Evolutionary conservation across 2,888 invertebrate genomes (phyloP).

Genomic region (Pteria penguin): DNA sequence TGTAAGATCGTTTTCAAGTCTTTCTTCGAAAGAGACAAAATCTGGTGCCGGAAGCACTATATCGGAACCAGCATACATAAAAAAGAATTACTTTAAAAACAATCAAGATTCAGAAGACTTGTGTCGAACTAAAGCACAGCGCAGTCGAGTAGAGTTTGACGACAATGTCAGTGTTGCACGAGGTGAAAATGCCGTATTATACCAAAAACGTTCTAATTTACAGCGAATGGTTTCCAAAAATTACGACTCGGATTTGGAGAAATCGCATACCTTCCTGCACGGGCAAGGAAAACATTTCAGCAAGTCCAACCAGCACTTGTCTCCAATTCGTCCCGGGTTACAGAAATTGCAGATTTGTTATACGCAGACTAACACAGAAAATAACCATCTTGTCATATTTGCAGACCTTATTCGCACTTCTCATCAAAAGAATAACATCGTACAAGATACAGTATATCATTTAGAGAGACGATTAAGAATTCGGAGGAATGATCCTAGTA

Average conservation of each 20-base stretch:
- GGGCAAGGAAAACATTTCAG: slow-evolving; percentile 59
- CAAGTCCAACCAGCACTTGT: slow-evolving; percentile 56
- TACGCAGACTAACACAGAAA: slow-evolving; percentile 64
- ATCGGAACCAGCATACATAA: not conserved
- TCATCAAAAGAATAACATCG: slow-evolving; percentile 53
- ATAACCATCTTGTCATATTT: slow-evolving; percentile 65
- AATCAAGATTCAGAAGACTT: not conserved
- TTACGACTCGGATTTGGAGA: slow-evolving; percentile 64
- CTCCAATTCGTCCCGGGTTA: slow-evolving; percentile 56
- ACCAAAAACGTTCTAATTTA: not conserved
- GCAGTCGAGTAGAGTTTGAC: not conserved
- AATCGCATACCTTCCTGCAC: slow-evolving; percentile 59
- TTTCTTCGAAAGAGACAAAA: not conserved
- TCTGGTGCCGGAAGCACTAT: not conserved
- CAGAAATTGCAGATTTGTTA: slow-evolving; percentile 63
- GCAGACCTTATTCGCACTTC: slow-evolving; percentile 62
- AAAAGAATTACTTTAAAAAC: not conserved
- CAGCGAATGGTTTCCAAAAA: not conserved
- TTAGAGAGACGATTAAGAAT: slow-evolving; percentile 60
- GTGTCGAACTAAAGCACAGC: not conserved
- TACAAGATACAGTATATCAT: slow-evolving; percentile 52
- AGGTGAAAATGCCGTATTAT: not conserved
- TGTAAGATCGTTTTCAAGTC: slow-evolving; percentile 21
- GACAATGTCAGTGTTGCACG: not conserved
- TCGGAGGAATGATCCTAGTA: slow-evolving; percentile 54